A percentile compares a stretch with the other conserved stretches of the same genome.
phyloP scores from a whole-genome alignment of 2,113 vertebrate species.

The Apodemus speciosus region DNA sequence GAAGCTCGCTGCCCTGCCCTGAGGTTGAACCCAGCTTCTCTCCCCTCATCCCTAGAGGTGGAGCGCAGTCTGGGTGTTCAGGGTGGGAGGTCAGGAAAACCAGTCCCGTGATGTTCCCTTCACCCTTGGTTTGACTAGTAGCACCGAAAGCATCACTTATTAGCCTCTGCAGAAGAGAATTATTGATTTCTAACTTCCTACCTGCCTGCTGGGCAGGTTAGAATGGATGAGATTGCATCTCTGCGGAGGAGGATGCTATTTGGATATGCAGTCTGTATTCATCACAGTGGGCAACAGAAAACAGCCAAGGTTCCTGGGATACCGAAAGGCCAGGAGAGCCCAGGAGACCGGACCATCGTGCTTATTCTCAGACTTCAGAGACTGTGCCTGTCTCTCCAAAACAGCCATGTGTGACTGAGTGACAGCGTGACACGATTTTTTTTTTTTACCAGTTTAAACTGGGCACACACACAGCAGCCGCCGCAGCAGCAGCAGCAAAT shows the following conservation, averaged over 20 bases:
- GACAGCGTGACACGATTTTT: background rate
- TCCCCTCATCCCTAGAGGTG: background rate
- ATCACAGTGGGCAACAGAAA: background rate
- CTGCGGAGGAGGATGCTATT: background rate
- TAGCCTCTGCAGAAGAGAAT: slow-evolving; percentile 18
- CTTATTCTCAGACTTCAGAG: background rate
- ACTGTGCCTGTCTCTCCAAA: slow-evolving; percentile 40
- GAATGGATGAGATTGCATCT: background rate
- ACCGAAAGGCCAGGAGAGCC: background rate
- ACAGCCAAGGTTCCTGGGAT: background rate
- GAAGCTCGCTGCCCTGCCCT: background rate
- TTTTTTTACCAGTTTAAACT: background rate
- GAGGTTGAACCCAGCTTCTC: background rate
- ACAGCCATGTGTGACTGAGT: background rate
- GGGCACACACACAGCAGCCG: background rate
- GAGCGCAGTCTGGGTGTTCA: background rate
- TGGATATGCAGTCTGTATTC: background rate
- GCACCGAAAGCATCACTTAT: background rate
- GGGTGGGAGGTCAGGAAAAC: background rate
- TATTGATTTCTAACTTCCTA: background rate
- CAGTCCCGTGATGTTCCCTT: background rate
- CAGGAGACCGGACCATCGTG: background rate
- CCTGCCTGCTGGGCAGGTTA: background rate
- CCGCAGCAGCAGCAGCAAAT: background rate
- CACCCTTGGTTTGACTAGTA: background rate